Conservation (phyloP, 1,140 invertebrate species). For the Metaphire vulgaris region DNA sequence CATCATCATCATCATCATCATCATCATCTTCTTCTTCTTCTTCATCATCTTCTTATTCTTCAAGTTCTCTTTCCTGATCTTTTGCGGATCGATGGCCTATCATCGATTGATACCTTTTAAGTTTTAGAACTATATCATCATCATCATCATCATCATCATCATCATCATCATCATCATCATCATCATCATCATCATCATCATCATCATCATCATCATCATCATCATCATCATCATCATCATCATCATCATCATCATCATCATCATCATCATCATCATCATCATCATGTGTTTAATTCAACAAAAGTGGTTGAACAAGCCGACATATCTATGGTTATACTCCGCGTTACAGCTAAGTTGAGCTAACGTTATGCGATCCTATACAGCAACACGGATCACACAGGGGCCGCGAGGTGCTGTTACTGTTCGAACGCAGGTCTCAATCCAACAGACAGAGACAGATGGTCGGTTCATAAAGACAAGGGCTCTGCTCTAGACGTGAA, state of each 20-base stretch:
- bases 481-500: too few species aligned
- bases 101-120: too few species aligned
- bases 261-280: slow-evolving; percentile 2
- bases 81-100: too few species aligned
- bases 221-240: slow-evolving; percentile 3
- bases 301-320: neutral
- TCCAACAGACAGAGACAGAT: too few species aligned
- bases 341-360: too few species aligned
- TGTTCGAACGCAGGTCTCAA: too few species aligned
- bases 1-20: slow-evolving; percentile 15
- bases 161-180: slow-evolving; percentile 7
- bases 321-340: too few species aligned
- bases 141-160: slow-evolving; percentile 16
- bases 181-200: slow-evolving; percentile 2
- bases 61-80: neutral
- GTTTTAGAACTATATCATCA: too few species aligned
- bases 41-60: neutral
- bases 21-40: slow-evolving; percentile 1
- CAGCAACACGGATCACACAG: too few species aligned
- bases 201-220: slow-evolving; percentile 2
- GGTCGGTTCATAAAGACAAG: too few species aligned
- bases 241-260: slow-evolving; percentile 2
- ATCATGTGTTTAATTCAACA: neutral
- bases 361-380: too few species aligned
- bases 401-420: too few species aligned